Evolutionary conservation across 2,888 invertebrate species (phyloP), one percentile per base, ranked within the genome.

Genomic region (Lithosia quadra): DNA sequence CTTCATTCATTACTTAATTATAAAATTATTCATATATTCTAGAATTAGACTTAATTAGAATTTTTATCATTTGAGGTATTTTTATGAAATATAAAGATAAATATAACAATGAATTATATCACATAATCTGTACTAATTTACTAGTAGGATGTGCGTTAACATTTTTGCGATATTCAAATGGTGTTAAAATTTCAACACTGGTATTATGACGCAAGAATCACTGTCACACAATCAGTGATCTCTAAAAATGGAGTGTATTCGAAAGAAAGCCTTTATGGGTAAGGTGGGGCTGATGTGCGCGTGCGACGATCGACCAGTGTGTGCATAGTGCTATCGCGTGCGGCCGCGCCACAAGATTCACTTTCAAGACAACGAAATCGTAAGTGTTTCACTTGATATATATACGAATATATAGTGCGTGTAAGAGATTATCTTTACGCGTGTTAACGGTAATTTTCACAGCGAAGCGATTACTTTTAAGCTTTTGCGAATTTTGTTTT

Each of bases 291-390:
- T 22, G 62, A 18, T 36, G 71, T 70, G 80, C 74, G 77, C 76
- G 69, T 69, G 72, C 75, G 63, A 63, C 63, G 59, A 67, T 63
- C 74, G 73, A 76, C 74, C 86, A 87, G 86, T 87, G 83, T 83
- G 84, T 83, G 80, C 73, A 80, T 82, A 73, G 80, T 74, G 80
- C 76, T 76, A 77, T 76, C 72, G 80, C 79, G 85, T 81, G 84
- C 83, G 86, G 82, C 70, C 84, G 86, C 82, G 81, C 81, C 72
- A 73, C 79, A 72, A 78, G 74, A 78, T 79, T 79, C 74, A 39
- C 75, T 78, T 76, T 80, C 77, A 69, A 79, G 71, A 78, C 78
- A 75, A 72, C 76, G 69, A 75, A 81, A 81, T 67, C 81, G 86
- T 86, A 86, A 86, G 86, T 86, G 81, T 67, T 64, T 59, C 70